Evolutionary conservation across 2,888 invertebrate species (phyloP).

Genomic region (Tholera decimalis): DNA sequence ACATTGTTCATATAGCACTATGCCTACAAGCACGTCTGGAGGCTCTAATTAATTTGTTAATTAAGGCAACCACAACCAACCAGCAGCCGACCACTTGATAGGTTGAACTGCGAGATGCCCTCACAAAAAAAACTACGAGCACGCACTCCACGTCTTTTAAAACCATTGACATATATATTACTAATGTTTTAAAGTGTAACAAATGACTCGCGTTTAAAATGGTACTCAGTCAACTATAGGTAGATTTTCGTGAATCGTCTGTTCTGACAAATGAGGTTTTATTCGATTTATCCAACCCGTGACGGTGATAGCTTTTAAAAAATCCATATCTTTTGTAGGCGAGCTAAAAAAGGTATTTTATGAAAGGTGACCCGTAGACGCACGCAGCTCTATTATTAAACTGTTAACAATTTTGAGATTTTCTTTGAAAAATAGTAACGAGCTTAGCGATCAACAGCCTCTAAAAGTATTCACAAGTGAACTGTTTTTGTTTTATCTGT

Average conservation of each 20-base stretch:
- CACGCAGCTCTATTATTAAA: conserved; percentile 48
- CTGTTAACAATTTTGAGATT: conserved; percentile 51
- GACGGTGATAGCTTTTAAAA: conserved; percentile 24
- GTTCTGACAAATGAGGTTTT: conserved; percentile 48
- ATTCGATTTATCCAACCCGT: conserved; percentile 32
- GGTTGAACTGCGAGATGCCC: no score
- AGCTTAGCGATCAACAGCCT: conserved; percentile 27
- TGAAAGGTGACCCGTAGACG: conserved; percentile 50
- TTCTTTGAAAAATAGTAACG: conserved; percentile 40
- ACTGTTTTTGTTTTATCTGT: conserved; percentile 19
- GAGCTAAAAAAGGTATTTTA: conserved; percentile 38
- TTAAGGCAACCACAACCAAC: no score
- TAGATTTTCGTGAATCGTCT: conserved; percentile 35
- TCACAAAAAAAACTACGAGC: background rate
- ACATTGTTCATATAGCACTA: conserved; percentile 1
- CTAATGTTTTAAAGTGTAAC: conserved; percentile 11
- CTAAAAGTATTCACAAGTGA: conserved; percentile 24
- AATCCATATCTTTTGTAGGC: conserved; percentile 27
- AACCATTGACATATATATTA: no score
- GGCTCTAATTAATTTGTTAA: no score
- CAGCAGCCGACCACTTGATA: no score
- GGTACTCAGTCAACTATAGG: conserved; percentile 5
- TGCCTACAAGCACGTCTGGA: no score
- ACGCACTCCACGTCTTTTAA: conserved; percentile 4
- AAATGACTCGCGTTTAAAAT: conserved; percentile 19